A percentile compares a stretch with the other conserved stretches of the same genome.
Evolutionary conservation across 2,888 invertebrate species (phyloP).

Genomic region (Meandrusa payeni): DNA sequence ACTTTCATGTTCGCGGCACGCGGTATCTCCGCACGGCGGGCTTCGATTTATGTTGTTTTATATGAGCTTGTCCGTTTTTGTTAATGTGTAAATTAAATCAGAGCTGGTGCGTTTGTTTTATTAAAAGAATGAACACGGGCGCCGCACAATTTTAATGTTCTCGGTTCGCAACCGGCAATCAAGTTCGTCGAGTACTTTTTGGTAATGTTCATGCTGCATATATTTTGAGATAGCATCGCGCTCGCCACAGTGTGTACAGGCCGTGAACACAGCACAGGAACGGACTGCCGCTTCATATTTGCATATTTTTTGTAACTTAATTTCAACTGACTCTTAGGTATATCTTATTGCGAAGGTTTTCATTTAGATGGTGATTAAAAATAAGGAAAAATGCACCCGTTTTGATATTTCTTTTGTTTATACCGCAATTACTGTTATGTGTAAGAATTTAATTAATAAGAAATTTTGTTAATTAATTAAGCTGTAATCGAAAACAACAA

Average conservation of each 20-base stretch:
- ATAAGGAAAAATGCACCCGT: background rate
- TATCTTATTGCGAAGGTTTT: conserved; percentile 4
- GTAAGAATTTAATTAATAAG: background rate
- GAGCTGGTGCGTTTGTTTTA: conserved; percentile 30
- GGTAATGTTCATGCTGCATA: conserved; percentile 12
- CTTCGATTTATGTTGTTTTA: conserved; percentile 67
- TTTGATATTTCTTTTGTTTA: background rate
- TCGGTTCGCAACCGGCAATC: conserved; percentile 5
- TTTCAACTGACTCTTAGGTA: background rate
- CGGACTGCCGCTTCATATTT: conserved; percentile 7
- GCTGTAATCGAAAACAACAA: conserved; percentile 2
- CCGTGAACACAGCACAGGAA: conserved; percentile 8
- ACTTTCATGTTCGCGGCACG: conserved; percentile 48
- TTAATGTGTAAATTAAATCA: conserved; percentile 75
- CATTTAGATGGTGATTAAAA: conserved; percentile 1
- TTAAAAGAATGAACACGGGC: conserved; percentile 19
- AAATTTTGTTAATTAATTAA: conserved; percentile 3
- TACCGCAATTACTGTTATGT: background rate
- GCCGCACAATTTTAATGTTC: conserved; percentile 18
- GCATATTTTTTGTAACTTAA: conserved; percentile 18
- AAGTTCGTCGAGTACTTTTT: conserved; percentile 9
- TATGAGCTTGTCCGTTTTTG: conserved; percentile 70
- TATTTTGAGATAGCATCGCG: conserved; percentile 20
- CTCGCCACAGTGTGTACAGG: conserved; percentile 1
- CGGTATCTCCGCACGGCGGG: conserved; percentile 58